Base-by-base conservation (phyloP, 2,113 vertebrate genomes). In the Grallaria varia region DNA sequence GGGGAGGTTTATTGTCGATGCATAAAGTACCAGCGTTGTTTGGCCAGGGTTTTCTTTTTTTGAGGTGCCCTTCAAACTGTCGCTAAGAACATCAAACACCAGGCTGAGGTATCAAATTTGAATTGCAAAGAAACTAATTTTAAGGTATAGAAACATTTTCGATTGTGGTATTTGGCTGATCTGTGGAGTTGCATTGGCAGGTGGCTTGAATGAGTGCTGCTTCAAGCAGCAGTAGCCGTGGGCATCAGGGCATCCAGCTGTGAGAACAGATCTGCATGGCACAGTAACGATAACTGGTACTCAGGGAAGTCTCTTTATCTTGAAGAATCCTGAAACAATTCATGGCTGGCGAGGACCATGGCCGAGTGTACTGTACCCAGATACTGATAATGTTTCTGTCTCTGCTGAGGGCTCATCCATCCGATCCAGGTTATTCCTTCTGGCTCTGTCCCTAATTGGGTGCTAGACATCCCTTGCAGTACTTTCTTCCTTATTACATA, bases 171-270 rank as follows among this genome's bases (percentile, higher is more conserved):
- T 95, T 96, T 95, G 91, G 91, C 71, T 97, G 74, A 94, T 95
- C 64, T 80, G 27, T 84, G 52, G 55, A 53, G 27, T 4, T 86
- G 39, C 31, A 22, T 83, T 98, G 97, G 96, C 92, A 97, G 93
- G 93, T 94, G 84, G 27, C 58, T 96, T 96, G 93, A 96, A 92
- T 80, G 93, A 97, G 42, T 30, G 5, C 76, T 90, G 92, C 77
- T 94, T 96, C 90, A 93, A 94, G 91, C 80, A 90, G 72, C 94
- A 23, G 11, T 82, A 93, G 94, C 87, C 94, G 64, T 93, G 86
- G 91, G 82, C 90, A 89, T 71, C 67, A 76, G 52, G 13, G 55
- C 95, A 96, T 93, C 96, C 96, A 67, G 76, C 88, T 95, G 86
- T 92, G 92, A 80, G 88, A 92, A 59, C 30, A 71, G 72, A 71